Conservation (phyloP, 35 echinoderm and acorn worm genomes). For the Apostichopus parvimensis region DNA sequence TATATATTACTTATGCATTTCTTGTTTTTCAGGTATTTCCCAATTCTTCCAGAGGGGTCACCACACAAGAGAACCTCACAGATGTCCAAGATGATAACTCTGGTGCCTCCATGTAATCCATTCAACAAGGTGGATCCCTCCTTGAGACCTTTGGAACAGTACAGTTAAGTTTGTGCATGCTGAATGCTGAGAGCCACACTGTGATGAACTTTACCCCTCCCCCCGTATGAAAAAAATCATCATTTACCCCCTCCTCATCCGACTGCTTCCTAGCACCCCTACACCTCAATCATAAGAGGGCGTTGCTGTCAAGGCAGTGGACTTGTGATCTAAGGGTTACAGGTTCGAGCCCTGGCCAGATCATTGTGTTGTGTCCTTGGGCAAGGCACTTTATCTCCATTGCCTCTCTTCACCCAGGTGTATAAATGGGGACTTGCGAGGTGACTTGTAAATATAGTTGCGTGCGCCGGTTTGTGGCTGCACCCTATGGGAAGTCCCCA, state of each 20-base stretch:
- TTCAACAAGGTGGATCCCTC: constrained; percentile 79
- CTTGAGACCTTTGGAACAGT: constrained; percentile 67
- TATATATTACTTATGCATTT: not conserved
- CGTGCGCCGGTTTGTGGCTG: too few relatives aligned
- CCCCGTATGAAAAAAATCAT: not conserved
- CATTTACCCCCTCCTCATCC: not conserved
- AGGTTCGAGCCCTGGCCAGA: too few relatives aligned
- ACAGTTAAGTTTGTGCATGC: constrained; percentile 37
- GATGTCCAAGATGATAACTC: constrained; percentile 99
- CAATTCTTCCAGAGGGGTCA: constrained; percentile 53
- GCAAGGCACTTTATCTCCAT: too few relatives aligned
- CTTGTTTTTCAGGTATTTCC: constrained; percentile 30
- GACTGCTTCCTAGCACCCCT: not conserved
- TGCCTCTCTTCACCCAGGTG: too few relatives aligned
- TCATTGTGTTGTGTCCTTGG: too few relatives aligned
- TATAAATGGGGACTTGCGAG: too few relatives aligned
- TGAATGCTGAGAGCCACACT: not conserved
- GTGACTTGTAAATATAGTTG: too few relatives aligned
- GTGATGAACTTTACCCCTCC: too few relatives aligned
- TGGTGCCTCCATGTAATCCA: constrained; percentile 93
- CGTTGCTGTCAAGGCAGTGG: too few relatives aligned
- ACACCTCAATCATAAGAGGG: not conserved
- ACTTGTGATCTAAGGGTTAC: too few relatives aligned
- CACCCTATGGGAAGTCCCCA: too few relatives aligned
- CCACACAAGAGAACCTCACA: constrained; percentile 73